phyloP scores from a whole-genome alignment of 2,888 invertebrate species.

The Melinaea marsaeus region DNA sequence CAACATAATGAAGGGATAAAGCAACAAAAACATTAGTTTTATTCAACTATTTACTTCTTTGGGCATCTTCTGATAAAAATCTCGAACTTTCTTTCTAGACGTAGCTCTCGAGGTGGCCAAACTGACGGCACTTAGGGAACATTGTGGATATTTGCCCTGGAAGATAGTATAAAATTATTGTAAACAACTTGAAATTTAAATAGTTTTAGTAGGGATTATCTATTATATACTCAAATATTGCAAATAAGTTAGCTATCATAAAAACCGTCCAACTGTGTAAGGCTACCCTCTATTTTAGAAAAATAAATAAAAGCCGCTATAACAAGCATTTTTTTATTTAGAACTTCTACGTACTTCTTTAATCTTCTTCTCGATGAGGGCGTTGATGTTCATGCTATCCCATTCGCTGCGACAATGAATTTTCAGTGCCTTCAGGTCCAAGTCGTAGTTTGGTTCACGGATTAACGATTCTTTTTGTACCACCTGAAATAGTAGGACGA shows the following conservation, averaged over 20 bases:
- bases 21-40: not conserved
- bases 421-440: slow-evolving; percentile 58
- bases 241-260: not conserved
- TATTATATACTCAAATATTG: not conserved
- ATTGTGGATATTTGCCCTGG: slow-evolving; percentile 56
- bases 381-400: slow-evolving; percentile 54
- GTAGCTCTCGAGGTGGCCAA: slow-evolving; percentile 57
- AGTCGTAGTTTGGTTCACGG: slow-evolving; percentile 50
- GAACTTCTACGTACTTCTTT: slow-evolving; percentile 42
- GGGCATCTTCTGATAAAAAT: slow-evolving; percentile 60
- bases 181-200: not conserved
- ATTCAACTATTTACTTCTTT: slow-evolving; percentile 47
- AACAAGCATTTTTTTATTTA: not conserved
- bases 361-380: slow-evolving; percentile 60
- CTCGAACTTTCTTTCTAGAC: slow-evolving; percentile 48
- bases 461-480: slow-evolving; percentile 58
- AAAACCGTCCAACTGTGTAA: not conserved
- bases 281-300: no score
- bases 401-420: slow-evolving; percentile 60
- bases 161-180: slow-evolving; percentile 1
- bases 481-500: slow-evolving; percentile 41
- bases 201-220: not conserved
- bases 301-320: no score
- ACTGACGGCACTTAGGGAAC: slow-evolving; percentile 61
- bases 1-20: no score